phyloP scores from a whole-genome alignment of 2,888 invertebrate genomes.

The Sipunculus nudus region DNA sequence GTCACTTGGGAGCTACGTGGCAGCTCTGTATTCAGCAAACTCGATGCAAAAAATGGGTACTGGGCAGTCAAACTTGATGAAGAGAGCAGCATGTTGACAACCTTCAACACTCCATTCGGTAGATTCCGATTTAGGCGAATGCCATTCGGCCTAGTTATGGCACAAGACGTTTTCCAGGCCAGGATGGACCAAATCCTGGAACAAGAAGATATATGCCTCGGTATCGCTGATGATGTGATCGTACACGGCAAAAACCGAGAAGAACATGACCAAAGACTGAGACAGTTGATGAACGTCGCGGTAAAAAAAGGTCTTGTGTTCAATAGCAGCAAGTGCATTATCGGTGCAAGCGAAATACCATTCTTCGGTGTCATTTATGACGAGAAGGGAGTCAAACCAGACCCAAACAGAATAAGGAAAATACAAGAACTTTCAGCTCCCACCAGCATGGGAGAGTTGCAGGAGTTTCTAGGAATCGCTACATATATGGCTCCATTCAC shows the following conservation, averaged over 20 bases:
- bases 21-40: constrained; percentile 19
- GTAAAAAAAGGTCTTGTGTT: constrained; percentile 2
- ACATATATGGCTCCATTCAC: constrained; percentile 30
- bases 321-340: neutral
- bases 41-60: constrained; percentile 30
- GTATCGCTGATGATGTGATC: constrained; percentile 4
- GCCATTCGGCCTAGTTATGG: constrained; percentile 6
- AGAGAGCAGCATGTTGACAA: constrained; percentile 5
- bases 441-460: constrained; percentile 18
- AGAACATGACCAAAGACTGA: constrained; percentile 1
- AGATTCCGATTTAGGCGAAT: constrained; percentile 7
- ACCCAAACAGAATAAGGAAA: constrained; percentile 21
- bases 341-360: constrained; percentile 9
- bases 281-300: neutral
- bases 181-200: constrained; percentile 4
- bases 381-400: constrained; percentile 26
- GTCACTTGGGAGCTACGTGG: constrained; percentile 18
- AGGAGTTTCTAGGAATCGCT: constrained; percentile 27
- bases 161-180: constrained; percentile 13
- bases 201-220: neutral
- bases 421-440: constrained; percentile 22
- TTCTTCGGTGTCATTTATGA: constrained; percentile 28
- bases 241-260: neutral
- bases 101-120: constrained; percentile 17
- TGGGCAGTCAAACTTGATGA: constrained; percentile 24